Percentiles rank a stretch among this genome's conserved stretches.
phyloP scores from a whole-genome alignment of 1,140 invertebrate species.

The Gonioctena quinquepunctata region DNA sequence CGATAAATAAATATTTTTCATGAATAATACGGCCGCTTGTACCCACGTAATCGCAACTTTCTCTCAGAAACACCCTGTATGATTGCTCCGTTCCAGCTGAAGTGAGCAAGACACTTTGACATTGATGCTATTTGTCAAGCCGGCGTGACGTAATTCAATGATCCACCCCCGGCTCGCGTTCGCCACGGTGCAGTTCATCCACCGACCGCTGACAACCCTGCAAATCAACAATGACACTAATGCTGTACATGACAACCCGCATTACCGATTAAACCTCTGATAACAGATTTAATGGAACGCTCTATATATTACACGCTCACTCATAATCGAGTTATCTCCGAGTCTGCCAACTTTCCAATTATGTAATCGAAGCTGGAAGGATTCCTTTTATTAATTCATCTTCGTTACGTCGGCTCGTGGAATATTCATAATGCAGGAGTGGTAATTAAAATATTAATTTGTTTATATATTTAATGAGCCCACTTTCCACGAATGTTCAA shows the following conservation, averaged over 20 bases:
- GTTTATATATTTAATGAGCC: background rate
- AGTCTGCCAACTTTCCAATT: constrained; percentile 38
- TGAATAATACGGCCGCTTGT: too few species aligned
- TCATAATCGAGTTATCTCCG: constrained; percentile 35
- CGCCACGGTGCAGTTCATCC: constrained; percentile 33
- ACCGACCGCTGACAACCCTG: constrained; percentile 43
- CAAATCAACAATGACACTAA: constrained; percentile 49
- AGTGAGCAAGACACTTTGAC: background rate
- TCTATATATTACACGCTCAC: constrained; percentile 35
- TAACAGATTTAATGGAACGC: constrained; percentile 40
- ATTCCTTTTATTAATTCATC: constrained; percentile 16
- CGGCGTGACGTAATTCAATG: constrained; percentile 35
- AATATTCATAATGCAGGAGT: background rate
- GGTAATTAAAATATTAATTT: background rate
- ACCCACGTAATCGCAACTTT: too few species aligned
- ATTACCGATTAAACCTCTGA: constrained; percentile 46
- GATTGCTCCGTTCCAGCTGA: too few species aligned
- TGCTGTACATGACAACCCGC: constrained; percentile 50
- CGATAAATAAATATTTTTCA: too few species aligned
- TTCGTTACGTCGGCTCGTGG: background rate
- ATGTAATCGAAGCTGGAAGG: constrained; percentile 21
- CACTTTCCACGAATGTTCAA: background rate
- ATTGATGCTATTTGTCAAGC: constrained; percentile 19
- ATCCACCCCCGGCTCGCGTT: background rate
- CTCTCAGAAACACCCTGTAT: too few species aligned